Conservation (phyloP, 2,113 vertebrate species). For the Hiodon alosoides region DNA sequence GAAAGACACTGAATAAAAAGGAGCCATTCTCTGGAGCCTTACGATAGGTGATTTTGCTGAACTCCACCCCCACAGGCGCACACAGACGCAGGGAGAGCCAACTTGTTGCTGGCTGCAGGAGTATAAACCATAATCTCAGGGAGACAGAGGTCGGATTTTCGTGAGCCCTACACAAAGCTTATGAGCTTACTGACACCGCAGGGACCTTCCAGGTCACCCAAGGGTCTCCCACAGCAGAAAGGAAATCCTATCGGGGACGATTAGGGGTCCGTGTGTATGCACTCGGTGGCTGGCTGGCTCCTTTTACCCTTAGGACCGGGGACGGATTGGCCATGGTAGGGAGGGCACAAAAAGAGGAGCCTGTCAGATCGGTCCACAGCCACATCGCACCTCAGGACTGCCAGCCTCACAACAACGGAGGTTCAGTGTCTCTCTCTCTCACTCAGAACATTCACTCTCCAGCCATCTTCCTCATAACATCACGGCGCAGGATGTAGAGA, state of each 20-base stretch:
- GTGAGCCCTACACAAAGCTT: neutral
- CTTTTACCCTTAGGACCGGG: no score
- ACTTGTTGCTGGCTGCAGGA: neutral
- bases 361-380: no score
- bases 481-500: neutral
- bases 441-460: neutral
- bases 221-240: conserved; percentile 15
- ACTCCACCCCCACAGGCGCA: neutral
- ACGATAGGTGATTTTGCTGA: neutral
- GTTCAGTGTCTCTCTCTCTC: neutral
- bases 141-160: neutral
- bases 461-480: neutral
- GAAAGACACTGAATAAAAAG: conserved; percentile 17
- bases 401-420: no score
- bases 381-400: no score
- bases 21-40: neutral
- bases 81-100: neutral
- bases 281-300: neutral
- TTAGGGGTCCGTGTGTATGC: conserved; percentile 26
- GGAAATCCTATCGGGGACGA: conserved; percentile 36
- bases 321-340: no score
- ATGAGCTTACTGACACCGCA: conserved; percentile 13
- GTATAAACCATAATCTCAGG: neutral
- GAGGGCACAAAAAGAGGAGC: no score
- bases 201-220: conserved; percentile 1